phyloP scores from a whole-genome alignment of 64 coral and sea anemone species.

The Acropora tenuis region DNA sequence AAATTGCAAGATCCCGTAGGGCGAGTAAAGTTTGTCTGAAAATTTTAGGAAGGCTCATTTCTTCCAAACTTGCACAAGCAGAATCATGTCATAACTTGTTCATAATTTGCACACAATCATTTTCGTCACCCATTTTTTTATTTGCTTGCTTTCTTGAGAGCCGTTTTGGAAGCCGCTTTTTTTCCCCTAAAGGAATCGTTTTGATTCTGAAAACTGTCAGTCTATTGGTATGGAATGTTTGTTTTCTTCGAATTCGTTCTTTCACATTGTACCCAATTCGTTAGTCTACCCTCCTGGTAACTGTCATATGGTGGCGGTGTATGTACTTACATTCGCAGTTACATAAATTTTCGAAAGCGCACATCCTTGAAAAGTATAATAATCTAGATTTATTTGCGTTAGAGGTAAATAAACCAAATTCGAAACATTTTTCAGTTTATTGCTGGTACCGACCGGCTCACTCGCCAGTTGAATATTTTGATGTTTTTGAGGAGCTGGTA shows the following conservation, averaged over 20 bases:
- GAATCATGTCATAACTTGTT: neutral
- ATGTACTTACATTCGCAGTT: neutral
- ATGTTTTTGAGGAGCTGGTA: slow-evolving; percentile 18
- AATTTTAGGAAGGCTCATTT: neutral
- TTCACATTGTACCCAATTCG: neutral
- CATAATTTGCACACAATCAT: too few species aligned
- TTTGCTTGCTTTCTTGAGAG: neutral
- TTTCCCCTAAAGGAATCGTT: neutral
- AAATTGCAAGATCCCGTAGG: too few species aligned
- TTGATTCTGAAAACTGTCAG: neutral
- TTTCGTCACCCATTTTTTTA: neutral
- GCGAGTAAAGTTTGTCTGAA: too few species aligned
- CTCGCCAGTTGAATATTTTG: neutral
- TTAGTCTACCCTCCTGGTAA: too few species aligned
- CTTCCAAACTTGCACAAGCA: neutral
- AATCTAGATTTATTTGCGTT: neutral
- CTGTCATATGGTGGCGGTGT: neutral
- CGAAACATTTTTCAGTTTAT: slow-evolving; percentile 6
- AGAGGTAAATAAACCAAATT: slow-evolving; percentile 32
- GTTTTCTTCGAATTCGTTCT: neutral
- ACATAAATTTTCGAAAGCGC: neutral
- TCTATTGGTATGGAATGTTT: neutral
- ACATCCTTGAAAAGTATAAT: neutral
- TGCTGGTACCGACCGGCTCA: slow-evolving; percentile 37
- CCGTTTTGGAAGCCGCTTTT: neutral